Conservation (phyloP, 2,113 vertebrate species). For the Gambusia affinis region DNA sequence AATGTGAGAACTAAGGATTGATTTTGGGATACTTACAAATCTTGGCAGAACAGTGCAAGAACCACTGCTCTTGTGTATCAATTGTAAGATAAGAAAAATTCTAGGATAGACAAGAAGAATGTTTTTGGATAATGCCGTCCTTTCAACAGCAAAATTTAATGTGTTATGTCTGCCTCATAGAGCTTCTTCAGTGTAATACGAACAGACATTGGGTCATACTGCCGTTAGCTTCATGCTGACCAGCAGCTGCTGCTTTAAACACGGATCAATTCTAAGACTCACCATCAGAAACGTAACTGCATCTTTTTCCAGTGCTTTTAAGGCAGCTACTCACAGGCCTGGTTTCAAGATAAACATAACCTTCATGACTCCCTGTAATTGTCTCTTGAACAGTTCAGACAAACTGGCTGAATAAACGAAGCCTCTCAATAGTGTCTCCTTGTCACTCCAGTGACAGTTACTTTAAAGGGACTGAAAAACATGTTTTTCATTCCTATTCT, state of each 20-base stretch:
- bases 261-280: conserved; percentile 79
- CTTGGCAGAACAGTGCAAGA: too few species aligned
- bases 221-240: conserved; percentile 77
- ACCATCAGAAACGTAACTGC: conserved; percentile 54
- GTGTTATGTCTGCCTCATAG: not conserved
- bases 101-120: not conserved
- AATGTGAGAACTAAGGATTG: too few species aligned
- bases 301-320: conserved; percentile 66
- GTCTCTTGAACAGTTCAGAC: conserved; percentile 66
- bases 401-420: conserved; percentile 64
- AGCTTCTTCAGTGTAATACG: conserved; percentile 29
- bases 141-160: conserved; percentile 6
- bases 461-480: conserved; percentile 68
- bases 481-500: conserved; percentile 60
- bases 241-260: conserved; percentile 70
- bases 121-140: not conserved
- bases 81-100: not conserved
- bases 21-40: too few species aligned
- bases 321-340: conserved; percentile 46
- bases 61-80: too few species aligned
- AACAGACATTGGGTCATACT: conserved; percentile 72
- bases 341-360: conserved; percentile 72
- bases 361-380: conserved; percentile 60
- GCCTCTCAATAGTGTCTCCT: conserved; percentile 69
- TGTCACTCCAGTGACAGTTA: conserved; percentile 75